Evolutionary conservation across 2,113 vertebrate genomes (phyloP).

Genomic region (Heterotis niloticus): DNA sequence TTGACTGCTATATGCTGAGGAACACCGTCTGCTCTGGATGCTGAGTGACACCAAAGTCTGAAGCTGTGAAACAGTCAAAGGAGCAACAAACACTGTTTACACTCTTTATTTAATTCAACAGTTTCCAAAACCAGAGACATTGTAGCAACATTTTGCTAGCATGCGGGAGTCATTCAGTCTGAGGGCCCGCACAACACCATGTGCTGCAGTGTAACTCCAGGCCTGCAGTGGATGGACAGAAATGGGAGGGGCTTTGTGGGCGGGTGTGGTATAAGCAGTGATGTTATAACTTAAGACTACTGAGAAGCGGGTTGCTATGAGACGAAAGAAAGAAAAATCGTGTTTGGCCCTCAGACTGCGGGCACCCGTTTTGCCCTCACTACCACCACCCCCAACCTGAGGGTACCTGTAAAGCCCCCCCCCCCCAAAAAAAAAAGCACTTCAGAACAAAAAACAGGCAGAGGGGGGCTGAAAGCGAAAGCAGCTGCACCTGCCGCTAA

Average conservation of each 20-base stretch:
- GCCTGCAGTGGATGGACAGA: background rate
- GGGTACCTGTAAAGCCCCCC: background rate
- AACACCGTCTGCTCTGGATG: no score
- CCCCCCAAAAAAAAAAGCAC: background rate
- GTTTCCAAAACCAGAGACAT: background rate
- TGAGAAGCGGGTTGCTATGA: background rate
- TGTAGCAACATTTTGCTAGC: no score
- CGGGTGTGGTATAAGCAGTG: background rate
- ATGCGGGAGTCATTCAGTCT: no score
- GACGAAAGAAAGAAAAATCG: background rate
- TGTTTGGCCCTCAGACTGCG: background rate
- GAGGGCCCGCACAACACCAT: no score
- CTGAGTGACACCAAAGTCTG: no score
- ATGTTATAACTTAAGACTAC: background rate
- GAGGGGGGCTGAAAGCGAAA: constrained; percentile 20
- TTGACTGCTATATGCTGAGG: no score
- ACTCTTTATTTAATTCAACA: background rate
- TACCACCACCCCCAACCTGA: background rate
- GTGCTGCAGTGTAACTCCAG: background rate
- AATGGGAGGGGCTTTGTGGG: background rate
- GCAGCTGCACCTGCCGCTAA: constrained; percentile 30
- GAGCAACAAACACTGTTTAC: background rate
- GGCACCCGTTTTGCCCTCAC: background rate
- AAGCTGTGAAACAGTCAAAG: no score
- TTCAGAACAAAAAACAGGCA: background rate